Conservation (phyloP, 2,113 vertebrate species). For the Antigone vipio region DNA sequence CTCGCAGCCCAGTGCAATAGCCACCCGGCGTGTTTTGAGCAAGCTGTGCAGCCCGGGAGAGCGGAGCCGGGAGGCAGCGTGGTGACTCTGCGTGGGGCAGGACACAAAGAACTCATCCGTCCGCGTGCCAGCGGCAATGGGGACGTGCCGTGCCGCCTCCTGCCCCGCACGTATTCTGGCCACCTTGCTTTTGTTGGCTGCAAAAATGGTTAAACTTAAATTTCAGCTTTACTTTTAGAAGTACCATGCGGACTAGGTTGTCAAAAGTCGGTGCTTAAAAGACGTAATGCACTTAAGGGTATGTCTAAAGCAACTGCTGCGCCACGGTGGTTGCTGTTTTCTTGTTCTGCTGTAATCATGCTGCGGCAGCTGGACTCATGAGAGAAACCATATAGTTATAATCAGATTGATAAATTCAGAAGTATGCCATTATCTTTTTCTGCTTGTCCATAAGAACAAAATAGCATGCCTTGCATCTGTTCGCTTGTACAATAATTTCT, state of each 20-base stretch:
- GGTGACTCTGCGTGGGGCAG: not conserved
- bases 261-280: not conserved
- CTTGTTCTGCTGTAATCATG: not conserved
- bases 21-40: fast-evolving
- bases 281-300: not conserved
- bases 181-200: not conserved
- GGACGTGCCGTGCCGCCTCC: not conserved
- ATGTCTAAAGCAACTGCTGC: not conserved
- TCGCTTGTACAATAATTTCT: not conserved
- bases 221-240: not conserved
- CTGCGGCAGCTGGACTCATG: not conserved
- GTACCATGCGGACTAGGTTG: not conserved
- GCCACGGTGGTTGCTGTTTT: not conserved
- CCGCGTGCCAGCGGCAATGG: not conserved
- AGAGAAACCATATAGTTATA: not conserved
- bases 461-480: not conserved
- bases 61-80: not conserved
- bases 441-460: not conserved
- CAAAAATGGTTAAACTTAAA: not conserved
- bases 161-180: not conserved
- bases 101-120: not conserved
- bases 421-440: not conserved
- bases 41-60: not conserved
- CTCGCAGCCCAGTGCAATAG: not conserved
- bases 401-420: not conserved